Conservation (phyloP, 2,113 vertebrate species). For the Dipodomys merriami region DNA sequence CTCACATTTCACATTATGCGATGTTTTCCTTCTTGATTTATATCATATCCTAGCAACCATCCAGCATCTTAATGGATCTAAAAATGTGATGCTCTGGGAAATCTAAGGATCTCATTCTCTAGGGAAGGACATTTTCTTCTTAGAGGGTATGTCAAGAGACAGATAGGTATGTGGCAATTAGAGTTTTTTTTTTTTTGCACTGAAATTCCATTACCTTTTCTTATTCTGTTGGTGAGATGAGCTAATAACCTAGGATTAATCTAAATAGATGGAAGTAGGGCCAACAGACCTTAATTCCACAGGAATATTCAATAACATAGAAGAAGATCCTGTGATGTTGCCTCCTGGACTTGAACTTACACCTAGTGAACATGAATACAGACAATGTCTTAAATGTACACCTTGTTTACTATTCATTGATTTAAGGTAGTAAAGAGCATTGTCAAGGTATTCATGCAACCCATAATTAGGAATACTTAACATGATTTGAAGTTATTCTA, state of each 20-base stretch:
- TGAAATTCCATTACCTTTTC: conserved; percentile 69
- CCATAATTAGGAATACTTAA: not conserved
- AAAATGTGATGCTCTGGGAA: conserved; percentile 83
- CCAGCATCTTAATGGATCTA: conserved; percentile 81
- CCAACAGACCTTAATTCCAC: conserved; percentile 77
- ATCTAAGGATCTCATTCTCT: conserved; percentile 80
- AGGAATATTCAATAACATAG: conserved; percentile 76
- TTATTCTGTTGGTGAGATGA: conserved; percentile 51
- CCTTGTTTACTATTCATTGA: conserved; percentile 31
- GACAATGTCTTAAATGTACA: conserved; percentile 9
- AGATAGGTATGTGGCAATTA: conserved; percentile 74
- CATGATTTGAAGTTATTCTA: not conserved
- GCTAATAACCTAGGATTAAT: conserved; percentile 76
- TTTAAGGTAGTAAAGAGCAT: not conserved
- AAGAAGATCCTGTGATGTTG: conserved; percentile 58
- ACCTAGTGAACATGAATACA: conserved; percentile 15
- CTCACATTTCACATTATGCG: conserved; percentile 75
- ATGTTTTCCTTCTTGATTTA: conserved; percentile 84
- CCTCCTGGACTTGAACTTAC: conserved; percentile 16
- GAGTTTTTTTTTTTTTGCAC: conserved; percentile 74
- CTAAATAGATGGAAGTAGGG: conserved; percentile 78
- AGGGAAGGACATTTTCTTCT: conserved; percentile 79
- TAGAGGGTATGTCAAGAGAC: conserved; percentile 74
- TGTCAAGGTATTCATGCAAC: conserved; percentile 47
- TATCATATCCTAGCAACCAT: conserved; percentile 86